Evolutionary conservation across 2,888 invertebrate species (phyloP).

Genomic region (Agrotis exclamationis): DNA sequence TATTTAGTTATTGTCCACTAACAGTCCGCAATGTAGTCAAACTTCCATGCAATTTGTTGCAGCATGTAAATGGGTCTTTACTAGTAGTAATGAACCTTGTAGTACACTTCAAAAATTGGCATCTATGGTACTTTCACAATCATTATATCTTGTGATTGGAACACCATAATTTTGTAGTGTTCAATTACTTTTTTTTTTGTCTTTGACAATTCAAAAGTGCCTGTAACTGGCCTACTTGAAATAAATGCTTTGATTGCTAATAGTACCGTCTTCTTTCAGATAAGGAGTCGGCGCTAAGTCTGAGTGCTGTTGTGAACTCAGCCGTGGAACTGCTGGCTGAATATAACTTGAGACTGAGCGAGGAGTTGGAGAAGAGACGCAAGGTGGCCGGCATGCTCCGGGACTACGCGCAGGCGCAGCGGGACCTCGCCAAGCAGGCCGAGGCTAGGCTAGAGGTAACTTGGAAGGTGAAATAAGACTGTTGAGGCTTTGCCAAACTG

Average conservation of each 20-base stretch:
- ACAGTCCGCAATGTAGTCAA: too few species aligned
- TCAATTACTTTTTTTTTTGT: too few species aligned
- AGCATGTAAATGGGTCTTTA: background rate
- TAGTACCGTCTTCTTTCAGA: conserved; percentile 84
- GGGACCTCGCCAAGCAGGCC: conserved; percentile 96
- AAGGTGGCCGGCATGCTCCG: conserved; percentile 96
- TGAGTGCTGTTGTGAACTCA: conserved; percentile 96
- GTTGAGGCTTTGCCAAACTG: too few species aligned
- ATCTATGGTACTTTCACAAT: too few species aligned
- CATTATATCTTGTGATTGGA: too few species aligned
- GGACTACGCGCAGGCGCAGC: conserved; percentile 97
- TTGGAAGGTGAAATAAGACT: background rate
- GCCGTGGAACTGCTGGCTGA: conserved; percentile 96
- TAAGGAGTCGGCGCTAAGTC: conserved; percentile 94
- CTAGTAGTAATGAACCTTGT: background rate
- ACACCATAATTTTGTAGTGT: too few species aligned
- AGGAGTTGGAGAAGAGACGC: conserved; percentile 97
- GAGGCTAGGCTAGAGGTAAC: conserved; percentile 96
- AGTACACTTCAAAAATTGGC: background rate
- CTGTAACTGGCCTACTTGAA: too few species aligned
- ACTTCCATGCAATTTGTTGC: too few species aligned
- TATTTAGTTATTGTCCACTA: too few species aligned
- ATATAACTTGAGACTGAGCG: conserved; percentile 96
- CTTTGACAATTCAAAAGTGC: too few species aligned
- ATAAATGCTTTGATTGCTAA: too few species aligned